Conservation (phyloP, 1,140 invertebrate species). For the Drosophila bipectinata region DNA sequence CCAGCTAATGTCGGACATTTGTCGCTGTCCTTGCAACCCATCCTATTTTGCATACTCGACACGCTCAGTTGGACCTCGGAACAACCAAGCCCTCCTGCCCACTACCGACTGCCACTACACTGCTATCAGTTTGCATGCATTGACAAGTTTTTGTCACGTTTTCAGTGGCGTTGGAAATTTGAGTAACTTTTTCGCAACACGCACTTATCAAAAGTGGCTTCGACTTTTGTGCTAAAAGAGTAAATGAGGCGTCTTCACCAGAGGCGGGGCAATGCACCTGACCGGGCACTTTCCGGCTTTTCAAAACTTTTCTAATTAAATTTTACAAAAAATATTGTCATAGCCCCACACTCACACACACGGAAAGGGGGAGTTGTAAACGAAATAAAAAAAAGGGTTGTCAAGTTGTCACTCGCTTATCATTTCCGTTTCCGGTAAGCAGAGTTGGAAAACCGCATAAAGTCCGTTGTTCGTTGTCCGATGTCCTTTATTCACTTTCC, state of each 20-base stretch:
- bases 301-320: constrained; percentile 69
- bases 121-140: constrained; percentile 23
- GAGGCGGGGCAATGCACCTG: constrained; percentile 45
- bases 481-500: neutral
- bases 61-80: constrained; percentile 56
- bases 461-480: constrained; percentile 24
- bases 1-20: constrained; percentile 69
- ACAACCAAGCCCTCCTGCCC: constrained; percentile 3
- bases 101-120: too few species aligned
- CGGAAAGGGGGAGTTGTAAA: neutral
- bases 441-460: constrained; percentile 45
- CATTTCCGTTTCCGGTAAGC: constrained; percentile 71
- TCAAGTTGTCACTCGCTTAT: constrained; percentile 74
- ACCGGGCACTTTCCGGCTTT: constrained; percentile 34
- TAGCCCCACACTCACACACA: neutral
- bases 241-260: constrained; percentile 64
- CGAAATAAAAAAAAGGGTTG: constrained; percentile 48
- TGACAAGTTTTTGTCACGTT: constrained; percentile 75
- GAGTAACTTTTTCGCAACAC: constrained; percentile 68
- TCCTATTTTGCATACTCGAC: constrained; percentile 75
- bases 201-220: constrained; percentile 77
- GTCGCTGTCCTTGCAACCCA: constrained; percentile 57
- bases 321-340: constrained; percentile 45
- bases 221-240: constrained; percentile 63
- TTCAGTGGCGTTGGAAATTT: constrained; percentile 68